Conservation (phyloP, 2,797 vertebrate species). For the Notamacropus eugenii region DNA sequence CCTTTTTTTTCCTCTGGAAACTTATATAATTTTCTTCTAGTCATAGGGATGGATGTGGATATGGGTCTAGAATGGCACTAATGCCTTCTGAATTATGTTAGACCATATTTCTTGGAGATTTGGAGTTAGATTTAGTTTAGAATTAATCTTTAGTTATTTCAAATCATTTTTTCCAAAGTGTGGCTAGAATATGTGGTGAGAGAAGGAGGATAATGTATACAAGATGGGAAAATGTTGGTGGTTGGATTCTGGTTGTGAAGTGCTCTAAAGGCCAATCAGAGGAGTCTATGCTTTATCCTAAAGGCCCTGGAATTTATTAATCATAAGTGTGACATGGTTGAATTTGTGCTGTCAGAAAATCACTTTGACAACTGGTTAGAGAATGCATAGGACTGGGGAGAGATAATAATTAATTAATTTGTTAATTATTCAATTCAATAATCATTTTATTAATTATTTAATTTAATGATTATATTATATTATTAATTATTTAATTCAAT, state of each 20-base stretch:
- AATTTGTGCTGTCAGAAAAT: not conserved
- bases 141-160: not conserved
- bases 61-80: not conserved
- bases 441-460: no score
- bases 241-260: not conserved
- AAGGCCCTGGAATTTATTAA: not conserved
- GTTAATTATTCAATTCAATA: no score
- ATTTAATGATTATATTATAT: no score
- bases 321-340: not conserved
- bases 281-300: not conserved
- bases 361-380: not conserved
- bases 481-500: no score
- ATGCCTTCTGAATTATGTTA: not conserved
- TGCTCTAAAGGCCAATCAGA: not conserved
- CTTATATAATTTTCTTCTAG: not conserved
- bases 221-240: not conserved
- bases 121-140: not conserved
- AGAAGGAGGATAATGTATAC: not conserved
- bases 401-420: not conserved
- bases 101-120: not conserved
- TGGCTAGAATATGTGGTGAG: not conserved
- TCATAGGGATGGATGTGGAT: not conserved
- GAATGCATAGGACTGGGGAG: not conserved
- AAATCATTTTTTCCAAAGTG: not conserved
- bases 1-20: not conserved